Evolutionary conservation across 2,888 invertebrate genomes (phyloP).

Genomic region (Pandemis corylana): DNA sequence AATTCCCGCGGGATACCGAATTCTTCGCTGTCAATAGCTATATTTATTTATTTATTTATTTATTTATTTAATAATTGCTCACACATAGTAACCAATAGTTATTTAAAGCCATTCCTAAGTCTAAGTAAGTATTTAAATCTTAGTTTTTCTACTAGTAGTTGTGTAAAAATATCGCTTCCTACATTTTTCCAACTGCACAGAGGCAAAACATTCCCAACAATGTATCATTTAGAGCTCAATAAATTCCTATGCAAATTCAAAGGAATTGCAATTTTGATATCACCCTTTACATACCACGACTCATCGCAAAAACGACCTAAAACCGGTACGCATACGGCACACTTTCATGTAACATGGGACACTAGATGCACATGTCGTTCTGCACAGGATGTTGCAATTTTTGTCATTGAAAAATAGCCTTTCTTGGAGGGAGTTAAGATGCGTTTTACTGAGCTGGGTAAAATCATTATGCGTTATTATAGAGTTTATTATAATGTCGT

Average conservation of each 20-base stretch:
- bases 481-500: conserved; percentile 42
- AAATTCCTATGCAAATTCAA: conserved; percentile 40
- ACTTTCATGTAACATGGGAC: background rate
- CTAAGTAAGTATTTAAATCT: too few relatives aligned
- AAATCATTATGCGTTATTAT: conserved; percentile 14
- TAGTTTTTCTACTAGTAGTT: too few relatives aligned
- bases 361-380: conserved; percentile 16
- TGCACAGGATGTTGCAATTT: conserved; percentile 7
- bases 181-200: conserved; percentile 15
- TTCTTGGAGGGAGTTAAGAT: conserved; percentile 16
- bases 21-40: too few relatives aligned
- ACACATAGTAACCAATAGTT: too few relatives aligned
- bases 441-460: conserved; percentile 4
- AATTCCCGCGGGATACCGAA: too few relatives aligned
- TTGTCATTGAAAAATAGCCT: conserved; percentile 5
- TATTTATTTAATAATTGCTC: too few relatives aligned
- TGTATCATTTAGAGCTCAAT: conserved; percentile 41
- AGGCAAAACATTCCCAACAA: conserved; percentile 31
- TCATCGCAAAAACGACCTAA: background rate
- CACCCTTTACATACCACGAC: conserved; percentile 1
- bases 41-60: too few relatives aligned
- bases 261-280: conserved; percentile 40
- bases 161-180: background rate
- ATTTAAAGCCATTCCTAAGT: too few relatives aligned
- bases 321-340: background rate